Evolutionary conservation across 2,797 vertebrate genomes (phyloP).

Genomic region (Valencia hispanica): DNA sequence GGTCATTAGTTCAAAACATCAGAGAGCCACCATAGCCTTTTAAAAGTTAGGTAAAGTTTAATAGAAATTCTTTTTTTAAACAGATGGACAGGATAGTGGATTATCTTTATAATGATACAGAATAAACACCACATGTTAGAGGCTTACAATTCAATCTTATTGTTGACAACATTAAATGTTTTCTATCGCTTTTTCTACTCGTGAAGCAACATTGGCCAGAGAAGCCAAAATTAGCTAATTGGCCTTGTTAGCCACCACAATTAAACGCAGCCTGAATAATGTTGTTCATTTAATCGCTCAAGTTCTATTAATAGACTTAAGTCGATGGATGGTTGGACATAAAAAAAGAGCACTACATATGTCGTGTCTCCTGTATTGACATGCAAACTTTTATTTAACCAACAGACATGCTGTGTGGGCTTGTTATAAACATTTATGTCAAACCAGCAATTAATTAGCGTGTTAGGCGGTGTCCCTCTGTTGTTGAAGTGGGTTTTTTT

Average conservation of each 20-base stretch:
- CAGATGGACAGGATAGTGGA: background rate
- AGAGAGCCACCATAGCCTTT: background rate
- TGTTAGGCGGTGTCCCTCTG: background rate
- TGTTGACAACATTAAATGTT: background rate
- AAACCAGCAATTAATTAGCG: background rate
- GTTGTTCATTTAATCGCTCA: background rate
- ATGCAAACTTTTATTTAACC: background rate
- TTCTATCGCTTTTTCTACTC: no score
- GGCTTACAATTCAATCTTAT: background rate
- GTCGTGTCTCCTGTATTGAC: background rate
- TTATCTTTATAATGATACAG: background rate
- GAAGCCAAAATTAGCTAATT: background rate
- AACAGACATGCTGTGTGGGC: background rate
- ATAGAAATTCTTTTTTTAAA: background rate
- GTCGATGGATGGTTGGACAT: background rate
- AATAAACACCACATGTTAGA: background rate
- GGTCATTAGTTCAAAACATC: background rate
- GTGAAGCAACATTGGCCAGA: background rate
- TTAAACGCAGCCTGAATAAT: background rate
- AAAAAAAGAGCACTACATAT: background rate
- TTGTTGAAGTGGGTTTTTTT: background rate
- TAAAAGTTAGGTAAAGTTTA: background rate
- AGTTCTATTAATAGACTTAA: no score
- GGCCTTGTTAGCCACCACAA: background rate
- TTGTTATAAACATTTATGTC: constrained; percentile 1